A percentile compares a stretch with the other conserved stretches of the same genome.
phyloP scores from a whole-genome alignment of 2,113 vertebrate species.

The Malurus cyaneus region DNA sequence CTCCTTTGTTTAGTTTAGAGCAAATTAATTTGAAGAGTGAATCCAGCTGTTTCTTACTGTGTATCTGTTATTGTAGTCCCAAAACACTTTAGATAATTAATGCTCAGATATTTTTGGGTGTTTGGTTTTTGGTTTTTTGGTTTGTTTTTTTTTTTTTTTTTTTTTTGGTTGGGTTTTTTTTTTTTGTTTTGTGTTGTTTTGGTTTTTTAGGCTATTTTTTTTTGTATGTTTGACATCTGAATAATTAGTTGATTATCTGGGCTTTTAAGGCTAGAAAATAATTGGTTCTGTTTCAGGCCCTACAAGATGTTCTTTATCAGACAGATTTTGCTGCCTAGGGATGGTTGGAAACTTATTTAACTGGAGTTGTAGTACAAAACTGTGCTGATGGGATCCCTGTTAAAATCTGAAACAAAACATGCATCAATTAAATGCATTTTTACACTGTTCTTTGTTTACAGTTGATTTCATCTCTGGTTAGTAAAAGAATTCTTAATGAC shows the following conservation, averaged over 20 bases:
- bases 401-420: not conserved
- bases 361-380: not conserved
- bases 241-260: not conserved
- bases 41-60: not conserved
- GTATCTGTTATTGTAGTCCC: not conserved
- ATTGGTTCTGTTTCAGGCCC: not conserved
- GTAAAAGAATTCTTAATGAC: not conserved
- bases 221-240: not conserved
- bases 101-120: not conserved
- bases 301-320: not conserved
- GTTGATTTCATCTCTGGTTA: not conserved
- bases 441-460: not conserved
- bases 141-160: not conserved
- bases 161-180: too few species aligned
- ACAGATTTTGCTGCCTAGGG: not conserved
- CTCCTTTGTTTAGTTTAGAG: not conserved
- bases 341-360: not conserved
- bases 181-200: too few species aligned
- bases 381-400: not conserved
- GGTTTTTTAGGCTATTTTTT: not conserved
- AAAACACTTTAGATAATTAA: not conserved
- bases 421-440: not conserved
- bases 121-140: not conserved
- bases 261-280: not conserved
- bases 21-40: not conserved